Evolutionary conservation across 2,113 vertebrate genomes (phyloP).

Genomic region (Cynocephalus volans): DNA sequence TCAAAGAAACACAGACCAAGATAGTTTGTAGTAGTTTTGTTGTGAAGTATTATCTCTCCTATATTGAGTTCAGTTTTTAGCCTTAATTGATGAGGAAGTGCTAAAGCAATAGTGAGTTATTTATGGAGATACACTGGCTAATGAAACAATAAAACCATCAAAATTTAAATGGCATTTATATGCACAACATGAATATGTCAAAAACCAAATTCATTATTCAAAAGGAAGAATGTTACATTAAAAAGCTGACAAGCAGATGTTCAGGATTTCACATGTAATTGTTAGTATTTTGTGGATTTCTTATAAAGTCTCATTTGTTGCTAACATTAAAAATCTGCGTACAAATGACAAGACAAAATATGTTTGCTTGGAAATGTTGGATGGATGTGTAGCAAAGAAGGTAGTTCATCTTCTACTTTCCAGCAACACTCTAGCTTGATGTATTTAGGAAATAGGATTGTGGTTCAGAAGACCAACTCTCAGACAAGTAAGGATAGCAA

Average conservation of each 20-base stretch:
- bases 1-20: not conserved
- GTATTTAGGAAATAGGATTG: not conserved
- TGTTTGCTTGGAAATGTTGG: not conserved
- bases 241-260: not conserved
- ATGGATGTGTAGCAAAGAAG: not conserved
- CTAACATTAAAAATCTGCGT: not conserved
- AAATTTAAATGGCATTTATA: conserved; percentile 23
- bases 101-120: not conserved
- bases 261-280: conserved; percentile 18
- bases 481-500: not conserved
- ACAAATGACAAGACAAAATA: conserved; percentile 24
- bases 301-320: conserved; percentile 35
- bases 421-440: not conserved
- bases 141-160: not conserved
- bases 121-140: not conserved
- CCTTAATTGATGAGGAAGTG: not conserved
- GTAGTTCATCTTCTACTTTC: not conserved
- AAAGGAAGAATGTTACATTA: not conserved
- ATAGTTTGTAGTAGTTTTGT: not conserved
- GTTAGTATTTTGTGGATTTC: conserved; percentile 49
- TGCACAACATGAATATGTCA: not conserved
- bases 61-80: conserved; percentile 18
- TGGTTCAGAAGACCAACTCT: not conserved
- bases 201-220: conserved; percentile 27
- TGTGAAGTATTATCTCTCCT: not conserved